Evolutionary conservation across 2,113 vertebrate genomes (phyloP).

Genomic region (Physeter macrocephalus): DNA sequence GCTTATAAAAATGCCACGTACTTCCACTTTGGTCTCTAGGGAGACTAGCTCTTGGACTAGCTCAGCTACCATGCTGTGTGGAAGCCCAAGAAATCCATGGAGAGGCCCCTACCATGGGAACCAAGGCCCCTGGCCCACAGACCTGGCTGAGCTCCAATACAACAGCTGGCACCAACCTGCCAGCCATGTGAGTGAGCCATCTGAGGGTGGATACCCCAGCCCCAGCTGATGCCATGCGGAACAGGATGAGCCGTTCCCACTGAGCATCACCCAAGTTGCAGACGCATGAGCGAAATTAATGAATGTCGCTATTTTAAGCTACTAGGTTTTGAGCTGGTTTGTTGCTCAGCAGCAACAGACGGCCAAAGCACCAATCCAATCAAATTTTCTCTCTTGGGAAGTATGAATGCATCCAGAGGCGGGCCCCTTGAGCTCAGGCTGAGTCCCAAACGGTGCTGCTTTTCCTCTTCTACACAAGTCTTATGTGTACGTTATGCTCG

Average conservation of each 20-base stretch:
- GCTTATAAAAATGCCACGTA: not conserved
- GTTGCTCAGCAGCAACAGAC: not conserved
- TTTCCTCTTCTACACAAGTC: not conserved
- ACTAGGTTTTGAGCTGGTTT: not conserved
- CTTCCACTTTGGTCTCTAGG: not conserved
- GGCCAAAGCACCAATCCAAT: not conserved
- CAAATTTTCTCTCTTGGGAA: not conserved
- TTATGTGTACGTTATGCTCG: not conserved
- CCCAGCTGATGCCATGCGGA: not conserved
- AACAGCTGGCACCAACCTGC: not conserved
- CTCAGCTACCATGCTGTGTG: too few species aligned
- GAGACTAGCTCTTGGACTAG: not conserved
- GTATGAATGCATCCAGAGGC: not conserved
- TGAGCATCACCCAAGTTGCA: not conserved
- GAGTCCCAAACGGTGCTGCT: not conserved
- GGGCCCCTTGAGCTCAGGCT: not conserved
- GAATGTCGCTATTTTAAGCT: not conserved
- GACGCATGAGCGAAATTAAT: not conserved
- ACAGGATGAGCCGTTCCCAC: not conserved
- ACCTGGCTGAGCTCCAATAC: not conserved
- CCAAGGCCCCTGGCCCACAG: not conserved
- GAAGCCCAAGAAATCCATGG: not conserved
- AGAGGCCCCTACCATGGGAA: not conserved
- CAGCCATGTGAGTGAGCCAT: not conserved
- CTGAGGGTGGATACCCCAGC: too few species aligned